phyloP scores from a whole-genome alignment of 2,113 vertebrate genomes.

The Ptilorrhoa leucosticta region DNA sequence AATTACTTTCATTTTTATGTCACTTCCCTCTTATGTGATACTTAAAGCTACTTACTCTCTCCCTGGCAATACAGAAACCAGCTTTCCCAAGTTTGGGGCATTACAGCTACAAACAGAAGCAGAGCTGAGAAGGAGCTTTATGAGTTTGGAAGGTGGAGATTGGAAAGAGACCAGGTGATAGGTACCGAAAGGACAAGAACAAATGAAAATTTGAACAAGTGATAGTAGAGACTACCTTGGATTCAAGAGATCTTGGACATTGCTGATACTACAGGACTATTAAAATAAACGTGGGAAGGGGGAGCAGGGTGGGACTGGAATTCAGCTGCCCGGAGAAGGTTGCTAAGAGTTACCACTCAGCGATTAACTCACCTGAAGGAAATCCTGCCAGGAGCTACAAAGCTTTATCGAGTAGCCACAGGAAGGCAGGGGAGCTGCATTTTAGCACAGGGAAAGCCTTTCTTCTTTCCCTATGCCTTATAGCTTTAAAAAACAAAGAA shows the following conservation, averaged over 20 bases:
- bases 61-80: background rate
- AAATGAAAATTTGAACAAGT: background rate
- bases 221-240: background rate
- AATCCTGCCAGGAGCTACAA: background rate
- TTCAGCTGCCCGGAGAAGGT: background rate
- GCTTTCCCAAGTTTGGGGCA: background rate
- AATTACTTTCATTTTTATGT: background rate
- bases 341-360: background rate
- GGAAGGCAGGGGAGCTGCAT: background rate
- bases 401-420: background rate
- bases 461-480: background rate
- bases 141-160: background rate
- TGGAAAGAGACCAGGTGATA: background rate
- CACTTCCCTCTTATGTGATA: accelerated
- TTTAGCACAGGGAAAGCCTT: background rate
- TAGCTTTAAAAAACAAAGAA: background rate
- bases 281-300: background rate
- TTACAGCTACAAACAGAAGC: background rate
- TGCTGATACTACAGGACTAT: background rate
- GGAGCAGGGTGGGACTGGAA: background rate
- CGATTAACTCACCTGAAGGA: background rate
- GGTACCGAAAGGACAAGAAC: background rate
- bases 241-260: background rate
- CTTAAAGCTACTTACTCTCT: background rate
- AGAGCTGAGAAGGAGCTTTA: background rate